Evolutionary conservation across 2,888 invertebrate genomes (phyloP), one percentile per base, ranked within the genome.

Genomic region (Pammene fasciana): DNA sequence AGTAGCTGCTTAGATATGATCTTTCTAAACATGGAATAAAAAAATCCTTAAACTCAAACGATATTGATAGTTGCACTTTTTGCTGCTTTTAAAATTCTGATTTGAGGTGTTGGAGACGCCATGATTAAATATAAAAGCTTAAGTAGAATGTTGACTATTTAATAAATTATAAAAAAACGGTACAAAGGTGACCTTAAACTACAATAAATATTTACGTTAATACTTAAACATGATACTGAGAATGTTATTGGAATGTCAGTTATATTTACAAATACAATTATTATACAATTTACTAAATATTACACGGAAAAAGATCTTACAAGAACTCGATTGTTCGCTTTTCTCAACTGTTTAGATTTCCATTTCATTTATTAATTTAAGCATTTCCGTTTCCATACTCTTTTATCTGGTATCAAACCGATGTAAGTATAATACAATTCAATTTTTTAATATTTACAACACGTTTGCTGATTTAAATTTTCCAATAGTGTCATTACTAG

Each of bases 181-280:
- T 85, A 84, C 82, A 85, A 83, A 83, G 46, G 72, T 75, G 72
- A 61, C 78, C 82, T 83, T 83, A 72, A 73, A 65, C 80, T 83
- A 82, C 76, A 88, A 88, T 87, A 88, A 86, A 88, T 88, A 87
- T 76, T 82, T 82, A 80, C 80, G 79, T 80, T 77, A 86, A 85
- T 84, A 18, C 52, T 62, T 62, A 85, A 85, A 84, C 81, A 83
- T 79, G 79, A 75, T 73, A 76, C 72, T 72, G 76, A 80, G 79
- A 83, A 80, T 80, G 79, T 76, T 72, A 72, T 75, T 67, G 72
- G 77, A 77, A 74, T 78, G 72, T 70, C 71, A 57, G 68, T 67
- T 70, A 78, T 78, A 82, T 83, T 77, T 82, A 82, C 80, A 80
- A 16, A 71, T 9, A 3, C 26, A 26, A 26, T 26, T 26, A 26